phyloP scores from a whole-genome alignment of 2,888 invertebrate species.

The Oligia latruncula region DNA sequence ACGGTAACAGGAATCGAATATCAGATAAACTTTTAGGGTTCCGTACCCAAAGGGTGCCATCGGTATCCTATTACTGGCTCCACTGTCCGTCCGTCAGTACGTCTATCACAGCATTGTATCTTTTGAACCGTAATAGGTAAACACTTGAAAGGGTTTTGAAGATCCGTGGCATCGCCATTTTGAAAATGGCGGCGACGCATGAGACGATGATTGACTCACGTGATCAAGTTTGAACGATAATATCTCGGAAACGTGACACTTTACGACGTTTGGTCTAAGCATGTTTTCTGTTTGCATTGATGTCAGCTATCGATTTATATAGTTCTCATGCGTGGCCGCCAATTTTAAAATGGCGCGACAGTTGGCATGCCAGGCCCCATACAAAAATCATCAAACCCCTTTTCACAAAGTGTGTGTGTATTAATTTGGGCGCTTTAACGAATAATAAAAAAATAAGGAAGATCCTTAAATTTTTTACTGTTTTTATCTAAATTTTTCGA shows the following conservation, averaged over 20 bases:
- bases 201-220: no score
- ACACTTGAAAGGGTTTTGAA: no score
- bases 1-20: neutral
- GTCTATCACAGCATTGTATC: no score
- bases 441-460: neutral
- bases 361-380: neutral
- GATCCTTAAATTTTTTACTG: neutral
- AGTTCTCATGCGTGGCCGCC: neutral
- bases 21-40: neutral
- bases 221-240: no score
- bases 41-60: neutral
- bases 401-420: neutral
- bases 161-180: no score
- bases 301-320: neutral
- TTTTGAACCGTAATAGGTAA: no score
- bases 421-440: neutral
- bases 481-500: neutral
- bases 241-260: no score
- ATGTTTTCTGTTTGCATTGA: neutral
- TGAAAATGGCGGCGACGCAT: no score
- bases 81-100: no score
- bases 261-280: neutral
- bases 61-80: no score
- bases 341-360: neutral
- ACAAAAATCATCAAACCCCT: neutral